A percentile compares a stretch with the other conserved stretches of the same genome.
phyloP scores from a whole-genome alignment of 2,113 vertebrate species.

The Glaucidium brasilianum region DNA sequence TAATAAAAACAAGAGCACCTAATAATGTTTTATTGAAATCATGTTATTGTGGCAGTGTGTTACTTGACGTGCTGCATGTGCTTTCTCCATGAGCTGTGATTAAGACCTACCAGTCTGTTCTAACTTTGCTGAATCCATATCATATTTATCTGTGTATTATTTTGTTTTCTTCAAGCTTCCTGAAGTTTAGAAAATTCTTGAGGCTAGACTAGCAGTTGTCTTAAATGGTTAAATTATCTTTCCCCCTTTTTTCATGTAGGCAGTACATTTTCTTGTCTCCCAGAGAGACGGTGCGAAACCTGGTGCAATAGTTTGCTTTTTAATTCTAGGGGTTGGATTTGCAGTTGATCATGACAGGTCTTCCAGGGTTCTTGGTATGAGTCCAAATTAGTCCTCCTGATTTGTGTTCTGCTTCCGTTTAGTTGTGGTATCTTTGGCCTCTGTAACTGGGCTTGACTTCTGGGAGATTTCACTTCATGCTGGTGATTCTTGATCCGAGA shows the following conservation, averaged over 20 bases:
- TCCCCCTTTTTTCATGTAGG: neutral
- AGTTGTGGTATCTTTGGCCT: slow-evolving; percentile 1
- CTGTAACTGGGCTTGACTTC: neutral
- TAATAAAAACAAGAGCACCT: neutral
- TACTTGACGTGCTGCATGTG: neutral
- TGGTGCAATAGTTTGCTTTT: neutral
- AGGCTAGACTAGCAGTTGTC: neutral
- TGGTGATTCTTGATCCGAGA: neutral
- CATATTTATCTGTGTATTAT: neutral
- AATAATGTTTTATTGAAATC: neutral
- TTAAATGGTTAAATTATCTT: neutral
- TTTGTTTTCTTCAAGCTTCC: neutral
- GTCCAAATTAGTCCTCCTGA: neutral
- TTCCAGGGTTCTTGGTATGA: neutral
- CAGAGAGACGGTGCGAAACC: neutral
- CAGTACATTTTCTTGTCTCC: neutral
- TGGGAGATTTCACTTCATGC: neutral
- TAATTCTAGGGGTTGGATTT: neutral
- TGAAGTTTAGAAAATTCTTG: neutral
- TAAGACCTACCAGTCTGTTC: neutral
- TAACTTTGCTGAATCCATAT: neutral
- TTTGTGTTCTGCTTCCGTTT: neutral
- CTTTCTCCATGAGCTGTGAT: neutral
- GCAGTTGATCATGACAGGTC: neutral
- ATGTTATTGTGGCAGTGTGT: fast-evolving